Evolutionary conservation across 2,113 vertebrate species (phyloP).

Genomic region (Nymphicus hollandicus): DNA sequence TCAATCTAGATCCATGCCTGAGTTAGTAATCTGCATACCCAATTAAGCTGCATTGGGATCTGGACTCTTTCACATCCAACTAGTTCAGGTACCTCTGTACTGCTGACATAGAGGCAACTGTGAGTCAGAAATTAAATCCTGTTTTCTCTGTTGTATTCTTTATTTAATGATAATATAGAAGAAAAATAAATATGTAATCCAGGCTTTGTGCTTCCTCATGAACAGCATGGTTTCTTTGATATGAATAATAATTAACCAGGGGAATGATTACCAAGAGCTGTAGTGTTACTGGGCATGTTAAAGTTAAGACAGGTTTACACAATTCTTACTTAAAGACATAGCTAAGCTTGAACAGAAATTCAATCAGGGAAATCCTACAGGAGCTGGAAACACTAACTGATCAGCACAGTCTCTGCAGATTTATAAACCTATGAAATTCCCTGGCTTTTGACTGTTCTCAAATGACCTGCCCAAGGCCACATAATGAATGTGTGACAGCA

Average conservation of each 20-base stretch:
- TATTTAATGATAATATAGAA: background rate
- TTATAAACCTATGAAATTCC: background rate
- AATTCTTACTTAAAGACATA: background rate
- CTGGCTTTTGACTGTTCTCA: background rate
- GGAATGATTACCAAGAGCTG: background rate
- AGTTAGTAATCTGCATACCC: background rate
- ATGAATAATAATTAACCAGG: background rate
- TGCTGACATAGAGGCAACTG: background rate
- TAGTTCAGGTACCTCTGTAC: background rate
- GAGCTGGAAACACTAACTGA: background rate
- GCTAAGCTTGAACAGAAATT: background rate
- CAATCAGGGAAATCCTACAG: background rate
- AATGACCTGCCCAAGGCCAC: background rate
- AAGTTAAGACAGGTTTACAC: background rate
- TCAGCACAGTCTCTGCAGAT: background rate
- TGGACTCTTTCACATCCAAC: background rate
- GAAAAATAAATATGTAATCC: background rate
- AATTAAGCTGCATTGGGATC: background rate
- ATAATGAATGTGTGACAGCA: background rate
- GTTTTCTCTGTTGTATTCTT: background rate
- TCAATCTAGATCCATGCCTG: background rate
- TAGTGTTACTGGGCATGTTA: background rate
- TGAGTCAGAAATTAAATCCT: constrained; percentile 10
- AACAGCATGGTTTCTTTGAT: background rate
- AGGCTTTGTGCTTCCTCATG: background rate